Evolutionary conservation across 2,888 invertebrate genomes (phyloP), one percentile per base, ranked within the genome.

Genomic region (Lomographa bimaculata): DNA sequence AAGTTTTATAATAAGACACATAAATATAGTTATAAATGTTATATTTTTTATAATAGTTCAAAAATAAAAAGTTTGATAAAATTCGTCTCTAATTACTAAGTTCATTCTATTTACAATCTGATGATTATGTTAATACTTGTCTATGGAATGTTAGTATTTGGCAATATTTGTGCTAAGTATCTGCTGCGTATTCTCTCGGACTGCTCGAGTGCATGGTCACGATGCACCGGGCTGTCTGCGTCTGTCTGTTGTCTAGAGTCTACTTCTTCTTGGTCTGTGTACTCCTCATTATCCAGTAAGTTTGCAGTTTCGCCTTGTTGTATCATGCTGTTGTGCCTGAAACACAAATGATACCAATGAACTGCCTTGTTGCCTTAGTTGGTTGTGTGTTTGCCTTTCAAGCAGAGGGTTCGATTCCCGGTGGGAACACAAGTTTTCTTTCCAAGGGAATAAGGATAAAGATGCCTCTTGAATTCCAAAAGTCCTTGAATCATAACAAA

Each of bases 101-200:
- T 45, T 43, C 16, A 39, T 30, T 30, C 34, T 47, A 50, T 53
- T 57, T 59, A 60, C 57, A 49, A 49, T 39, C 20, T 35, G n/a
- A 46, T 53, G 37, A 47, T 54, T 34, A 57, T 72, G n/a, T 80
- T 58, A 14, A 14, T 70, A 77, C 69, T 74, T 67, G 23, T 84
- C 77, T 46, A 53, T 27, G 78, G 75, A 70, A 74, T 74, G 73
- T 76, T 79, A 52, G 76, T 73, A 44, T 70, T 76, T 52, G 87
- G 80, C 50, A 87, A 70, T 63, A 90, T 82, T 70, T 86, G 89
- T 56, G 87, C 65, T 57, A 90, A 71, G 60, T 90, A 90, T 70
- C 84, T 71, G 50, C 77, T 80, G 54, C 90, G 81, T 57, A 90
- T 90, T 43, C 90, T 76, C 56, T 87, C 80, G 1, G 89, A 87